phyloP scores from a whole-genome alignment of 1,140 invertebrate species.

The Matsumurasca onukii region DNA sequence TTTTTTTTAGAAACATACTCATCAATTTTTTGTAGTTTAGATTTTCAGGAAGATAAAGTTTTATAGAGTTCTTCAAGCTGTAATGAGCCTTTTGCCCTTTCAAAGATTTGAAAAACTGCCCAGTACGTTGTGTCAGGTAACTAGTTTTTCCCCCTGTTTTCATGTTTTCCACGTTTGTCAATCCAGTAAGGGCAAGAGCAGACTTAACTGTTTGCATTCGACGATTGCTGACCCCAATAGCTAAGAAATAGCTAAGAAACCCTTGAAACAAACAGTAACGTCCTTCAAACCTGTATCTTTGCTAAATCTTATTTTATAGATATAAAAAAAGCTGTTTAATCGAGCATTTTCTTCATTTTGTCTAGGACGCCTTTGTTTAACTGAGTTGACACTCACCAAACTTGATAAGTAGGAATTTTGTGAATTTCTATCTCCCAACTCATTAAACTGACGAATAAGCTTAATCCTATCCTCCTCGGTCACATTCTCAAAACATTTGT shows the following conservation, averaged over 20 bases:
- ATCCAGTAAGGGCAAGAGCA: background rate
- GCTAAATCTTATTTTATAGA: conserved; percentile 1
- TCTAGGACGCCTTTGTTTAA: background rate
- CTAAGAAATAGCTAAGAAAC: background rate
- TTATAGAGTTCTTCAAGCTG: background rate
- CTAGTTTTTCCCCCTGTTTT: conserved; percentile 11
- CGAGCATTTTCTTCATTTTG: conserved; percentile 6
- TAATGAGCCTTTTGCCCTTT: background rate
- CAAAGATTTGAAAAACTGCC: conserved; percentile 11
- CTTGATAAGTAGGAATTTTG: conserved; percentile 7
- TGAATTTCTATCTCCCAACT: background rate
- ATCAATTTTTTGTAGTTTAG: conserved; percentile 17
- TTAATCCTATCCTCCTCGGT: background rate
- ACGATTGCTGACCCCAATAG: conserved; percentile 1
- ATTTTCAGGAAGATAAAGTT: conserved; percentile 8
- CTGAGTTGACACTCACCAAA: conserved; percentile 9
- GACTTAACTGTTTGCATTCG: background rate
- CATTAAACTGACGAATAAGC: background rate
- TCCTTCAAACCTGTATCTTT: background rate
- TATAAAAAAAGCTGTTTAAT: background rate
- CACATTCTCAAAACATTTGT: background rate
- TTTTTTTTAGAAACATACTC: conserved; percentile 8
- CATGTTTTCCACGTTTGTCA: conserved; percentile 12
- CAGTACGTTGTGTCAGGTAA: background rate
- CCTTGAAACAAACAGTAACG: conserved; percentile 12